These are phyloP conservation scores for Diplosoma virens DNA, from an alignment of 23 tunicate genomes.

Conservation along the genomic window DNA sequence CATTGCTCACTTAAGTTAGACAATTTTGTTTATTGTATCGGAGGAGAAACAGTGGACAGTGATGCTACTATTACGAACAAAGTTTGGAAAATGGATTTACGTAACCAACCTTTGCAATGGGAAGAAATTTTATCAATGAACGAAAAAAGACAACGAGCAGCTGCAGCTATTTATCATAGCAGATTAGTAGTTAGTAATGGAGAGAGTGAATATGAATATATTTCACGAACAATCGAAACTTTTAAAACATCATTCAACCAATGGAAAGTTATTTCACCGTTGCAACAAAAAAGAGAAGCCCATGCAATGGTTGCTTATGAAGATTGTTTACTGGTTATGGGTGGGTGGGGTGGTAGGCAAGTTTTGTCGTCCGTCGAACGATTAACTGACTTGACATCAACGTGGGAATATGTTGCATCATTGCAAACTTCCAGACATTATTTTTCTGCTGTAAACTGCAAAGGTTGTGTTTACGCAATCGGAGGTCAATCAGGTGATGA, in stretches of 20 bases:
- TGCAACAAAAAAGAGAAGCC: not conserved
- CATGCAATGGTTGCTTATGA: not conserved
- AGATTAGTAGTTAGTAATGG: not conserved
- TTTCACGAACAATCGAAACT: not conserved
- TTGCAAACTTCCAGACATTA: not conserved
- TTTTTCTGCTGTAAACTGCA: not conserved
- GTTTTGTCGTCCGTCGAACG: not conserved
- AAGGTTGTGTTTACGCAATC: slow-evolving; percentile 1
- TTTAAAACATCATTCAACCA: not conserved
- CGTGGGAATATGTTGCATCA: not conserved
- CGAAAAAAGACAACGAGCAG: not conserved
- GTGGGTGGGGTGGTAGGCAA: not conserved
- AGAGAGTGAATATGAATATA: not conserved
- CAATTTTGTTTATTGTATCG: not conserved
- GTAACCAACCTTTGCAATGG: not conserved
- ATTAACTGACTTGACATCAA: not conserved
- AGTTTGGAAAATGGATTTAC: not conserved
- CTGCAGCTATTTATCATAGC: not conserved
- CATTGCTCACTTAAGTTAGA: not conserved
- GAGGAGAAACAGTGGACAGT: not conserved
- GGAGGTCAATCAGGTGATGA: not conserved
- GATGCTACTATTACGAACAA: not conserved
- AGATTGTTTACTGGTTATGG: not conserved
- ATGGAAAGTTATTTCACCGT: not conserved
- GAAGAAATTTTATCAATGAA: not conserved